Evolutionary conservation across 2,797 vertebrate genomes (phyloP).

Genomic region (Nannoperca obscura): DNA sequence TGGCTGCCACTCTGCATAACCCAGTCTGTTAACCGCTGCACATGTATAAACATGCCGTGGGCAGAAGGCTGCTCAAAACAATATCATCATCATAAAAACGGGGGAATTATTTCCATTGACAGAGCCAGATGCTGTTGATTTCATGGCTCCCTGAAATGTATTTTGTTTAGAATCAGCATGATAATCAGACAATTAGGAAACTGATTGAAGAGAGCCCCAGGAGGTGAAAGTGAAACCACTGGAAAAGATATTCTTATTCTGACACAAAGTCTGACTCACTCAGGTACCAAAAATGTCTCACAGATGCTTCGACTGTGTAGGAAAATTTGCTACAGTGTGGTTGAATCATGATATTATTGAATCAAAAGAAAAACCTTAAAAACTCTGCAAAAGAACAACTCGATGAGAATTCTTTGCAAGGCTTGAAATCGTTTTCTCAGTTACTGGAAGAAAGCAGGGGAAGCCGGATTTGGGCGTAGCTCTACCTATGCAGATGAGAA

Average conservation of each 20-base stretch:
- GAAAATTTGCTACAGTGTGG: conserved; percentile 3
- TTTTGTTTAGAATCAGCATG: conserved; percentile 73
- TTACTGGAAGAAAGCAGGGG: neutral
- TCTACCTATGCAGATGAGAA: conserved; percentile 64
- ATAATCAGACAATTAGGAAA: conserved; percentile 75
- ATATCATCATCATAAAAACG: conserved; percentile 53
- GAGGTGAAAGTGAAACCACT: conserved; percentile 56
- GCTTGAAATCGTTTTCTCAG: neutral
- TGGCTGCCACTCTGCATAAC: conserved; percentile 22
- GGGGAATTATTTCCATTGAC: conserved; percentile 53
- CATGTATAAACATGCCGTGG: conserved; percentile 45
- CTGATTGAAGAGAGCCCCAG: conserved; percentile 70
- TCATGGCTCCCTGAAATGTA: conserved; percentile 64
- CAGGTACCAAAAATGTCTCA: conserved; percentile 24
- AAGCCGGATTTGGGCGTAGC: conserved; percentile 46
- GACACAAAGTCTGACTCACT: conserved; percentile 33
- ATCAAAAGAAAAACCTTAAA: neutral
- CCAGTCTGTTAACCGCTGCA: conserved; percentile 42
- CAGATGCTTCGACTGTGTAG: neutral
- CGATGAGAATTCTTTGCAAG: neutral
- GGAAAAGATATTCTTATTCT: conserved; percentile 39
- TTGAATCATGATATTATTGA: conserved; percentile 10
- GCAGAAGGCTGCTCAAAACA: conserved; percentile 57
- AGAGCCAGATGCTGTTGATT: conserved; percentile 70
- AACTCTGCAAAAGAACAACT: neutral